These are phyloP conservation scores for Unio pictorum DNA, from an alignment of 2,888 invertebrate species.

Conservation along the genomic window DNA sequence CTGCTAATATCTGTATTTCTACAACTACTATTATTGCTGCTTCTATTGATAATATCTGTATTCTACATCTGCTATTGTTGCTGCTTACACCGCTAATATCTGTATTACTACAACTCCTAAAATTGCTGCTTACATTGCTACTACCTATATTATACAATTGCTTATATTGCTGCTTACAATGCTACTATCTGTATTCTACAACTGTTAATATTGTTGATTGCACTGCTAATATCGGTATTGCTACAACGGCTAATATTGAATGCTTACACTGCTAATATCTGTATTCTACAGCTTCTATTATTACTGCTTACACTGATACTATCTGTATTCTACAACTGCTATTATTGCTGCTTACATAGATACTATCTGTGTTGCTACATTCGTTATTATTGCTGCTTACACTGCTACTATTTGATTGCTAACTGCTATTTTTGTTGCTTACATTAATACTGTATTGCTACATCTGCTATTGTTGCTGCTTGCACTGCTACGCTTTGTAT, in stretches of 20 bases:
- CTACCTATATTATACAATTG: slow-evolving; percentile 1
- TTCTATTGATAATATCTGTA: not conserved
- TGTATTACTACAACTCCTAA: slow-evolving; percentile 1
- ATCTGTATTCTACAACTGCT: slow-evolving; percentile 13
- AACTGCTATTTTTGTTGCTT: slow-evolving; percentile 14
- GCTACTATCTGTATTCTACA: slow-evolving; percentile 7
- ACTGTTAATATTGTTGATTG: slow-evolving; percentile 14
- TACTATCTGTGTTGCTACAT: slow-evolving; percentile 8
- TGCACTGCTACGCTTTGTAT: not conserved
- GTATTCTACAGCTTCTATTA: slow-evolving; percentile 12
- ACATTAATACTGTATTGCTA: slow-evolving; percentile 15
- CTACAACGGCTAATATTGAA: slow-evolving; percentile 12
- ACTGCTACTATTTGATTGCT: slow-evolving; percentile 15
- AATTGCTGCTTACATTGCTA: slow-evolving; percentile 3
- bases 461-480: slow-evolving; percentile 10
- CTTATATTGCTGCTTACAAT: not conserved
- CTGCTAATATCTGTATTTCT: slow-evolving; percentile 2
- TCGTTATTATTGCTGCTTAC: slow-evolving; percentile 14
- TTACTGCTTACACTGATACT: slow-evolving; percentile 13
- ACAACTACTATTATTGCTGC: slow-evolving; percentile 8
- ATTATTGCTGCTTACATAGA: not conserved
- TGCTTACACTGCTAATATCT: slow-evolving; percentile 15
- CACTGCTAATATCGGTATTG: slow-evolving; percentile 11
- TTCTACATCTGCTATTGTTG: slow-evolving; percentile 10
- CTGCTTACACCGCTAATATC: slow-evolving; percentile 11